Conservation (phyloP, 1,140 invertebrate genomes). For the Leptestheria dahalacensis region DNA sequence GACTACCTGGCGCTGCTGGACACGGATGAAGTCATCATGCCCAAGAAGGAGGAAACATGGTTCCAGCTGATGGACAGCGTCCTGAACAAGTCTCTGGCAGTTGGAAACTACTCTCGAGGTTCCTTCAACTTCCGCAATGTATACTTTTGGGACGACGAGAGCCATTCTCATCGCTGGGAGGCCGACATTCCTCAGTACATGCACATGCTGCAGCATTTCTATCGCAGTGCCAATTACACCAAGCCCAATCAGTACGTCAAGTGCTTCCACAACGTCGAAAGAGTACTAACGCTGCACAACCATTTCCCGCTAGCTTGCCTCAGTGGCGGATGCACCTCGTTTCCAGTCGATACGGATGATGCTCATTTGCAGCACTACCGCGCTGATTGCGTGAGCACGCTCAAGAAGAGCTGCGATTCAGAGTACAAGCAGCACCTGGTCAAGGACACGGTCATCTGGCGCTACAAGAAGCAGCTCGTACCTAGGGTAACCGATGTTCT, state of each 20-base stretch:
- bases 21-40: slow-evolving; percentile 91
- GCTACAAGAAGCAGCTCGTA: slow-evolving; percentile 60
- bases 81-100: slow-evolving; percentile 45
- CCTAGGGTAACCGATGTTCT: slow-evolving; percentile 49
- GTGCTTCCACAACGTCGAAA: slow-evolving; percentile 81
- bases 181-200: slow-evolving; percentile 71
- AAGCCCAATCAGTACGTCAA: slow-evolving; percentile 86
- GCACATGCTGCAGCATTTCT: slow-evolving; percentile 88
- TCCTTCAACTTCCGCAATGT: slow-evolving; percentile 86
- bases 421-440: slow-evolving; percentile 67
- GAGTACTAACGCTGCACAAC: slow-evolving; percentile 77
- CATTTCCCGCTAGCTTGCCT: slow-evolving; percentile 81
- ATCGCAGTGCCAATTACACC: slow-evolving; percentile 75
- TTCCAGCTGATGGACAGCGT: slow-evolving; percentile 57
- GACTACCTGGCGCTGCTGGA: slow-evolving; percentile 83
- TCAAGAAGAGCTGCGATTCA: slow-evolving; percentile 59
- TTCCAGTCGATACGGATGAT: slow-evolving; percentile 60
- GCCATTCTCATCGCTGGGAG: slow-evolving; percentile 63
- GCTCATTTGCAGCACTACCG: slow-evolving; percentile 87
- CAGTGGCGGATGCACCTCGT: slow-evolving; percentile 68
- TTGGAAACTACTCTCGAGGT: slow-evolving; percentile 56
- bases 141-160: slow-evolving; percentile 83
- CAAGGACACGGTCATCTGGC: slow-evolving; percentile 74
- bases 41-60: slow-evolving; percentile 59
- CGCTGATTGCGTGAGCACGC: slow-evolving; percentile 73